Conservation (phyloP, 2,888 invertebrate species). For the Orchesellides sinensis region DNA sequence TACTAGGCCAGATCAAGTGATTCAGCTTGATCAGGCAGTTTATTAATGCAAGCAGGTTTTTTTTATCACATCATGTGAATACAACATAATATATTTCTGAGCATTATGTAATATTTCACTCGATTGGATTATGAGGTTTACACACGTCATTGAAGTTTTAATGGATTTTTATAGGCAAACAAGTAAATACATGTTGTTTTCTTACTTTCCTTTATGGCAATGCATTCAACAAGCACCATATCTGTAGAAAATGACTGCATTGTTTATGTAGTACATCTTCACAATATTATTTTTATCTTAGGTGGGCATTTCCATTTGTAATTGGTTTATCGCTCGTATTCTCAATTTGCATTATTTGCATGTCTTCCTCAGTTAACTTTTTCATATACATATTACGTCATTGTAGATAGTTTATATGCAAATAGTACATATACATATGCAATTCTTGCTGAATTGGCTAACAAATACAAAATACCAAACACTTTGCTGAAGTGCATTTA, state of each 20-base stretch:
- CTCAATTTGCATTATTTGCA: neutral
- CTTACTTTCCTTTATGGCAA: neutral
- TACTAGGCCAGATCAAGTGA: neutral
- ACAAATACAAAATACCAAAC: slow-evolving; percentile 12
- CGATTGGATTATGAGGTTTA: neutral
- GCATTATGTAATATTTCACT: neutral
- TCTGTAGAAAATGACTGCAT: no score
- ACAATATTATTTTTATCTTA: no score
- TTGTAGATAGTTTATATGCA: neutral
- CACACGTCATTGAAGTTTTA: slow-evolving; percentile 1
- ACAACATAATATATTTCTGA: neutral
- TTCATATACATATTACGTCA: neutral
- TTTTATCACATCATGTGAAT: neutral
- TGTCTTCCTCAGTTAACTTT: neutral
- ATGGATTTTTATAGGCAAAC: neutral
- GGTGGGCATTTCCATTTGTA: neutral
- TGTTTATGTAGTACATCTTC: no score
- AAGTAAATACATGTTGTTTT: neutral
- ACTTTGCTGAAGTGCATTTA: neutral
- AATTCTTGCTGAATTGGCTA: neutral
- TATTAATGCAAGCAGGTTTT: neutral
- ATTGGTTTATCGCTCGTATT: neutral
- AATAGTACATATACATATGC: neutral
- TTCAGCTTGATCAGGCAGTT: neutral
- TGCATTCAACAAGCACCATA: slow-evolving; percentile 1